Evolutionary conservation across 2,113 vertebrate species (phyloP).

Genomic region (Sterna hirundo): DNA sequence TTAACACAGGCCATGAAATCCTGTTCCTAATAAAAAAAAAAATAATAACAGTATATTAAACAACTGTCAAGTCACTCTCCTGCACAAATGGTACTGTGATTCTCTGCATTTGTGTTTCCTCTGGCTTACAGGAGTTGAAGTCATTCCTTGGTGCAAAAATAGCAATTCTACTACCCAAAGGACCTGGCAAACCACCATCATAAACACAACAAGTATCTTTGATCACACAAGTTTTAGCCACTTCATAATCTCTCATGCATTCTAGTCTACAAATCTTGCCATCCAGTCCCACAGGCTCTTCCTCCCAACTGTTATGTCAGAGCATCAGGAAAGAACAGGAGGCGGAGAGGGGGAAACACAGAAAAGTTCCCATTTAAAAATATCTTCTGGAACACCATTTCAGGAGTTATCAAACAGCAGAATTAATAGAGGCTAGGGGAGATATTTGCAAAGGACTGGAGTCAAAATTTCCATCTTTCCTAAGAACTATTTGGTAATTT

Average conservation of each 20-base stretch:
- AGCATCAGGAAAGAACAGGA: neutral
- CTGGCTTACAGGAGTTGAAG: neutral
- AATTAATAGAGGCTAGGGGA: neutral
- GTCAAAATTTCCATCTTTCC: neutral
- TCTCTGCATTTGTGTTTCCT: neutral
- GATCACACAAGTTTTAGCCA: neutral
- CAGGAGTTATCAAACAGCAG: neutral
- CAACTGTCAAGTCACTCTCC: neutral
- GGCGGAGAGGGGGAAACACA: neutral
- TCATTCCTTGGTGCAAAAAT: neutral
- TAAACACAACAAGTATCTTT: neutral
- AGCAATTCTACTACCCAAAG: neutral
- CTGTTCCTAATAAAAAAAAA: neutral
- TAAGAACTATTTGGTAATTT: neutral
- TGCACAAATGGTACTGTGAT: neutral
- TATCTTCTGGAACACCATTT: neutral
- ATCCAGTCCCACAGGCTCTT: neutral
- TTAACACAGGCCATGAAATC: no score
- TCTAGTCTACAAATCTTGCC: neutral
- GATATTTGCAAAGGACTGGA: neutral
- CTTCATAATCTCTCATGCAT: neutral
- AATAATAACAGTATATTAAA: neutral
- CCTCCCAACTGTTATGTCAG: neutral
- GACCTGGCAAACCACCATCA: neutral
- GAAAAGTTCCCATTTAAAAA: neutral